Base-by-base conservation (phyloP, 1,140 invertebrate species). In the Sinonovacula constricta region DNA sequence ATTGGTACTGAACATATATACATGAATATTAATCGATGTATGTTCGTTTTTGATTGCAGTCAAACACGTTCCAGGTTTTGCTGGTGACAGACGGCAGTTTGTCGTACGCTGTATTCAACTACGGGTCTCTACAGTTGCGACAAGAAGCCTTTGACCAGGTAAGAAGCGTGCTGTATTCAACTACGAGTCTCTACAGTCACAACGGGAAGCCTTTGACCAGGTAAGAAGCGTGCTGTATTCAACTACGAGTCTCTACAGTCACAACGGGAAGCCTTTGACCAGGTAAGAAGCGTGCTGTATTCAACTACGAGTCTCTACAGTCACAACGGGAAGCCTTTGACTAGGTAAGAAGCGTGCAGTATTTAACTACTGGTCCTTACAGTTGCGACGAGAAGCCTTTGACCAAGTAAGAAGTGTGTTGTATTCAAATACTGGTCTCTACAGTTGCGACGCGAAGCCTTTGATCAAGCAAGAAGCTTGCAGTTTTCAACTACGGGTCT, bases 31-130 rank as follows among this genome's bases (percentile, higher is more conserved):
- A n/a, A n/a, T n/a, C n/a, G n/a, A n/a, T n/a, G 66, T 62, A 45
- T 34, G 39, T 63, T 24, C 18, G 31, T 39, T 57, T 54, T 30
- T 18, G n/a, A 56, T 92, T 93, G 74, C 89, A 97, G 94, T 98
- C 97, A 2, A 98, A 98, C 88, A 97, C 97, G 0, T 98, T 98
- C 91, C 97, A 99, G 94, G 92, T 97, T 91, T 94, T 99, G 2
- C 86, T 99, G 31, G 95, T 95, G 0, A 98, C 97, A 0, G 97
- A 98, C 90, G 97, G 98, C 92, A 96, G 97, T 5, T 95, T 95
- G 84, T 97, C 97, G 0, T 99, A 98, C 83, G 96, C 94, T 0
- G 97, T 99, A 28, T 98, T 97, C 88, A 99, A 99, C 91, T 99
- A 99, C 88, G 93, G 94, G 2, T 94, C 96, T 59, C 93, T 99